A percentile compares a stretch with the other conserved stretches of the same genome.
phyloP scores from a whole-genome alignment of 2,113 vertebrate species.

The Mobula hypostoma region DNA sequence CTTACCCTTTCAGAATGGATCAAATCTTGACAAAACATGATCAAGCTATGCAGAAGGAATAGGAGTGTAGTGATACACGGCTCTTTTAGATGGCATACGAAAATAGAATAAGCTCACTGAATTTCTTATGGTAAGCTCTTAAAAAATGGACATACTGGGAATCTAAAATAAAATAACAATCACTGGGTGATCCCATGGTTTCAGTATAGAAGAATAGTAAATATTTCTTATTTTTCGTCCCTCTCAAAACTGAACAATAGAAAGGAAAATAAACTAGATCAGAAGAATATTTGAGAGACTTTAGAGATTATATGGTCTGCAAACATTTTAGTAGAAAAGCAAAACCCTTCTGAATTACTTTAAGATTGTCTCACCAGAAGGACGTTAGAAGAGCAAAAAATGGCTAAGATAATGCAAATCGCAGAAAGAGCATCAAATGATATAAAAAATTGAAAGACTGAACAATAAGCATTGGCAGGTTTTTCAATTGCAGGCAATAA shows the following conservation, averaged over 20 bases:
- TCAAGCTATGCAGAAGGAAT: too few relatives aligned
- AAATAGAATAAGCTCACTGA: background rate
- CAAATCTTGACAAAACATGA: too few relatives aligned
- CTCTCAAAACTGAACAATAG: background rate
- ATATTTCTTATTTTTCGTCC: background rate
- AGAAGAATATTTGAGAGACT: background rate
- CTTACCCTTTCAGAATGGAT: too few relatives aligned
- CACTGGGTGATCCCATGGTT: background rate
- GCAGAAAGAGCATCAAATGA: background rate
- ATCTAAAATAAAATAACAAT: background rate
- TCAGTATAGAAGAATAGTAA: background rate
- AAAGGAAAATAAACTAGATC: background rate
- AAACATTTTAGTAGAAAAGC: background rate
- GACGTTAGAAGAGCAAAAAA: background rate
- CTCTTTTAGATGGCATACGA: background rate
- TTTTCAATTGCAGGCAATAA: background rate
- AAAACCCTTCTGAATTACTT: background rate
- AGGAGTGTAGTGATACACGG: background rate
- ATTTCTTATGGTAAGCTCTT: background rate
- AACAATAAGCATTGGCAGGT: background rate
- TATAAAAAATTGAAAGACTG: background rate
- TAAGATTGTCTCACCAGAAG: background rate
- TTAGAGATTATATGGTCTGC: background rate
- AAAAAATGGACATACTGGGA: background rate
- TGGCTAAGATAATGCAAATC: background rate